These are phyloP conservation scores for Pseudochirops cupreus DNA, from an alignment of 2,797 vertebrate genomes.

Conservation along the genomic window DNA sequence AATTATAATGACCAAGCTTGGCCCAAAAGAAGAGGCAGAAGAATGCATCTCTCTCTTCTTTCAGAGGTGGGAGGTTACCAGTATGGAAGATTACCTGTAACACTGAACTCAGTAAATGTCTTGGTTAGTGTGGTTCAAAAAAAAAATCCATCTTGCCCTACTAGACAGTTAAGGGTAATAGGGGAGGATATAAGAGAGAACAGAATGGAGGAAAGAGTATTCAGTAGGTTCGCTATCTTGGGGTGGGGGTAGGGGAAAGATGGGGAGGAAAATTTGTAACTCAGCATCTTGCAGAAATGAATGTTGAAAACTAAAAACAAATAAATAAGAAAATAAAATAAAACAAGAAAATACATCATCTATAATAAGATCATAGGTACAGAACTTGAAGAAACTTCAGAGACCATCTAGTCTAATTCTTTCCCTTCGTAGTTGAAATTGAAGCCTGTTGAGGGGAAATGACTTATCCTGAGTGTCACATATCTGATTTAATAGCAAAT, in stretches of 20 bases:
- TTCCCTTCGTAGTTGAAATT: background rate
- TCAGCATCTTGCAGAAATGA: no score
- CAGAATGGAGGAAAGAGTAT: no score
- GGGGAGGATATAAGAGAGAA: no score
- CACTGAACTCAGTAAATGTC: background rate
- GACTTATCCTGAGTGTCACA: background rate
- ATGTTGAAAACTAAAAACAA: no score
- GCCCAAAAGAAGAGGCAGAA: background rate
- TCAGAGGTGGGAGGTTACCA: background rate
- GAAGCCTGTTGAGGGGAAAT: background rate
- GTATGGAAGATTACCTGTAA: background rate
- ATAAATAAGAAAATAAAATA: no score
- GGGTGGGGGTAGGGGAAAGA: no score
- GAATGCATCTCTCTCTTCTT: background rate
- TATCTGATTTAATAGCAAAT: background rate
- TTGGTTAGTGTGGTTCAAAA: background rate
- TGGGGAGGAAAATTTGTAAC: no score
- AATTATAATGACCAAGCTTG: background rate
- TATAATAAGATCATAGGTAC: background rate
- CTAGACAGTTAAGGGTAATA: no score
- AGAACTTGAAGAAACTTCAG: background rate
- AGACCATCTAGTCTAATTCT: background rate
- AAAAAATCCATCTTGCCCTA: no score
- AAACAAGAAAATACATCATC: background rate
- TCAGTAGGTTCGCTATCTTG: no score